Percentiles rank a stretch among this genome's conserved stretches.
These are phyloP conservation scores for Oligia fasciuncula DNA, from an alignment of 2,888 invertebrate species.

Conservation along the genomic window DNA sequence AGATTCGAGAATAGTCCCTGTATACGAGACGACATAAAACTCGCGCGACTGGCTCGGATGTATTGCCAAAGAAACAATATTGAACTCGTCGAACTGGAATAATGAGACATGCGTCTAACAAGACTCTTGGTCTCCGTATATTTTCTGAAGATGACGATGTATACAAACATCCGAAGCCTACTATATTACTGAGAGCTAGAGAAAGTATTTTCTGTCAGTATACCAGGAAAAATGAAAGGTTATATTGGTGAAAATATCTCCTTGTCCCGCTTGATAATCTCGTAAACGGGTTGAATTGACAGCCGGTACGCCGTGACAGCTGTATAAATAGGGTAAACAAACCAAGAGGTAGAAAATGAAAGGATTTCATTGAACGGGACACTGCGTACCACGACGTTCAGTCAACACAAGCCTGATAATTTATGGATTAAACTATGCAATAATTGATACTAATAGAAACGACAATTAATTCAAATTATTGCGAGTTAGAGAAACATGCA, in stretches of 20 bases:
- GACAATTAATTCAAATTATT: slow-evolving; percentile 43
- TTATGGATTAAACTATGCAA: slow-evolving; percentile 28
- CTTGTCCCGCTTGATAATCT: slow-evolving; percentile 42
- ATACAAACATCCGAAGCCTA: slow-evolving; percentile 57
- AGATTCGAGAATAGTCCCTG: slow-evolving; percentile 63
- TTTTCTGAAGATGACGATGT: slow-evolving; percentile 48
- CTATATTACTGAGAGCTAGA: slow-evolving; percentile 51
- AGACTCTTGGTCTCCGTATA: slow-evolving; percentile 63
- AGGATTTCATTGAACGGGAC: slow-evolving; percentile 35
- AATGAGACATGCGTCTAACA: slow-evolving; percentile 70
- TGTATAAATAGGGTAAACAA: slow-evolving; percentile 23
- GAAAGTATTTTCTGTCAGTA: slow-evolving; percentile 46
- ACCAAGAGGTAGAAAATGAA: slow-evolving; percentile 20
- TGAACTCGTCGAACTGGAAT: slow-evolving; percentile 73
- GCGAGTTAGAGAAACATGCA: slow-evolving; percentile 26
- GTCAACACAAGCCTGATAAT: slow-evolving; percentile 9
- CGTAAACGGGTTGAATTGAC: slow-evolving; percentile 40
- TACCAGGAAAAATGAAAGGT: slow-evolving; percentile 53
- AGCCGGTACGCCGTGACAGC: slow-evolving; percentile 22
- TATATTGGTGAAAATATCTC: slow-evolving; percentile 48
- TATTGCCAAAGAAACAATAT: slow-evolving; percentile 76
- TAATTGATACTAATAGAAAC: slow-evolving; percentile 32
- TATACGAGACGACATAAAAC: slow-evolving; percentile 61
- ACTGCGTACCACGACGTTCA: neutral
- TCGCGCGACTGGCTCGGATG: slow-evolving; percentile 67